Evolutionary conservation across 2,113 vertebrate species (phyloP).

Genomic region (Trochalopteron elliotii): DNA sequence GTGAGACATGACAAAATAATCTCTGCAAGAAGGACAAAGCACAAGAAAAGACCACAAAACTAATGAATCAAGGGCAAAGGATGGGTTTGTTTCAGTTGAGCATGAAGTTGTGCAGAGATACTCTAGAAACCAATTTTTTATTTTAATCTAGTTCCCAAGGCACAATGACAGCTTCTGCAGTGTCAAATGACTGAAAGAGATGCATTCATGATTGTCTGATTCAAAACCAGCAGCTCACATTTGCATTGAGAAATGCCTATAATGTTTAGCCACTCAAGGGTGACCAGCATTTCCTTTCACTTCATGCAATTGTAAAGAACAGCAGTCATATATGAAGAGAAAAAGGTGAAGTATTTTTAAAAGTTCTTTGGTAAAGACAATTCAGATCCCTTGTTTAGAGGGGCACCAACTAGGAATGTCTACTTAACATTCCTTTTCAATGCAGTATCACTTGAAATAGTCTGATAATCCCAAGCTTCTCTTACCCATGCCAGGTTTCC

Average conservation of each 20-base stretch:
- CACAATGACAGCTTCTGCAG: background rate
- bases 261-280: background rate
- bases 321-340: background rate
- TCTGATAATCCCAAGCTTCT: background rate
- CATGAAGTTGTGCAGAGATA: background rate
- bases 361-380: background rate
- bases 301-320: background rate
- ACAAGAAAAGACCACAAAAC: background rate
- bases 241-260: background rate
- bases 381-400: background rate
- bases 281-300: background rate
- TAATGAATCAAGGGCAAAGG: background rate
- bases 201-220: background rate
- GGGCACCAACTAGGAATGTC: background rate
- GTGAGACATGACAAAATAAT: background rate
- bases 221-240: background rate
- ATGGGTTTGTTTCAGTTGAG: background rate
- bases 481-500: constrained; percentile 95
- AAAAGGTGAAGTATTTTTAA: background rate
- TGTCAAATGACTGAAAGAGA: background rate
- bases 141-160: background rate
- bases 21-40: background rate
- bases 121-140: background rate
- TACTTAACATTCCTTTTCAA: background rate
- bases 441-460: background rate